Conservation (phyloP, 2,113 vertebrate genomes). For the Xenus cinereus region DNA sequence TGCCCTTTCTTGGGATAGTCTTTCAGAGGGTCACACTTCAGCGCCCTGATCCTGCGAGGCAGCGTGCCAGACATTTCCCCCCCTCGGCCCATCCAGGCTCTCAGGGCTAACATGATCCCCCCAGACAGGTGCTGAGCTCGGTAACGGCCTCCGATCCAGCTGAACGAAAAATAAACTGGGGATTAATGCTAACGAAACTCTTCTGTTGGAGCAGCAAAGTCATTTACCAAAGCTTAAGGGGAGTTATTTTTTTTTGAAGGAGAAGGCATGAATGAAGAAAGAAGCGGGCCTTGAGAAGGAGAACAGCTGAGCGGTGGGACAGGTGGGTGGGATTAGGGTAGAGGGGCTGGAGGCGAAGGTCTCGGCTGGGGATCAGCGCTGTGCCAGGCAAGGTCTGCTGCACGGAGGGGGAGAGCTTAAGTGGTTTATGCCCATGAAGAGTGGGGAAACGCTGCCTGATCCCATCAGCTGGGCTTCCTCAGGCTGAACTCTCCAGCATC, state of each 20-base stretch:
- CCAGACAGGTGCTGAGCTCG: background rate
- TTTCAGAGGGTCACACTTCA: background rate
- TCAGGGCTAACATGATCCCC: background rate
- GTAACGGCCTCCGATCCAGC: background rate
- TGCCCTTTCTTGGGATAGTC: background rate
- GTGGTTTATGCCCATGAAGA: rapidly evolving
- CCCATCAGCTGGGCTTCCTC: rapidly evolving
- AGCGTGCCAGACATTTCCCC: rapidly evolving
- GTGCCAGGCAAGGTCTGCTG: background rate
- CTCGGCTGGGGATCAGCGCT: background rate
- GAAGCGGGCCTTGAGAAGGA: background rate
- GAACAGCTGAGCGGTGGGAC: background rate
- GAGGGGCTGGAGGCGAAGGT: background rate
- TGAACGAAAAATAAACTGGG: background rate
- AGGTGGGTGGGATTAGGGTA: background rate
- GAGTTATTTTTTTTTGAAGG: background rate
- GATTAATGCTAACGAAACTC: background rate
- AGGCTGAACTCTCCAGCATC: rapidly evolving
- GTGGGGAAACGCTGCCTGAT: background rate
- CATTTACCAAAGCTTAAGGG: background rate
- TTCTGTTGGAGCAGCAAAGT: background rate
- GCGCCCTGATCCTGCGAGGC: background rate
- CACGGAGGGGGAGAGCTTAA: background rate
- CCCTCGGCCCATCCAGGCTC: background rate
- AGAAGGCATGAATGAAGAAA: background rate